Evolutionary conservation across 2,888 invertebrate genomes (phyloP), one percentile per base, ranked within the genome.

Genomic region (Trichopria drosophilae): DNA sequence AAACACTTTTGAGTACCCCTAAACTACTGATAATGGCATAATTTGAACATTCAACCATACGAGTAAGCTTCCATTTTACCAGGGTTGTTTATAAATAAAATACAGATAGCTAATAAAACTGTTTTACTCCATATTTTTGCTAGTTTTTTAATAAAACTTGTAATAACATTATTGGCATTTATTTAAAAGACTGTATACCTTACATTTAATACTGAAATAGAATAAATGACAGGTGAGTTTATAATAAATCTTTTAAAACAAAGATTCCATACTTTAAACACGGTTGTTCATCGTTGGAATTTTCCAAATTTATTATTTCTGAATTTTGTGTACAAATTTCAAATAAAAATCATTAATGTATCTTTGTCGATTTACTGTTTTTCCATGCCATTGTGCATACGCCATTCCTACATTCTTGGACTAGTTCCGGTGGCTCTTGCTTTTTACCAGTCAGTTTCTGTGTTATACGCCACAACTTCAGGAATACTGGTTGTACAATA

Each of bases 391-490:
- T 55, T 7, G 67, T 71, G 35, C 75, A 75, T 3, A 66, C 63
- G 12, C 73, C 74, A 47, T 73, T 69, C 44, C 68, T 72, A 46
- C 75, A 75, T 43, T 71, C 70, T 41, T 74, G 69, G 12, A 69
- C 65, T 36, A 73, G 51, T 43, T 69, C 62, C 6, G 67, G 62
- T 28, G 60, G 53, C 3, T 63, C 59, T 16, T 54, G 67, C 13
- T 68, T 65, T 7, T 69, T 60, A 36, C 67, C 68, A 34, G 72
- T 82, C 42, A 83, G 82, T 46, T 81, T 82, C 48, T 83, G 84
- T 44, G 81, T 82, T 85, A 87, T 89, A 1, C 87, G 88, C 91
- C 91, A 92, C 68, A 86, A 86, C 57, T 85, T 85, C 41, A 90
- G 71, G 39, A 93, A 75, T 56, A 91, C 81, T 0, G 93, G 93